Base-by-base conservation (phyloP, 2,113 vertebrate species). In the Laticauda colubrina region DNA sequence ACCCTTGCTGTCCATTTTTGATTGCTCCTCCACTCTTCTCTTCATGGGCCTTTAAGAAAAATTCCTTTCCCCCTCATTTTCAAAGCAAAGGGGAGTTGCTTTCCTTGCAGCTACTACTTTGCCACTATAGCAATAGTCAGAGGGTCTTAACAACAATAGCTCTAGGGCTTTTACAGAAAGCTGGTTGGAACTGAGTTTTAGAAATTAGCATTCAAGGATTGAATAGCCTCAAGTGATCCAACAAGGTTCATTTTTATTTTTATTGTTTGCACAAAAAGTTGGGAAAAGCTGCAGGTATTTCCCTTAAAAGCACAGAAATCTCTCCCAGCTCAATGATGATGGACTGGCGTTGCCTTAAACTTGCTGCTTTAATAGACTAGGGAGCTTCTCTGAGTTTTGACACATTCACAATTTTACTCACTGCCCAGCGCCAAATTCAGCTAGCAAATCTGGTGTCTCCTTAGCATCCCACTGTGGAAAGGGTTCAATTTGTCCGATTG, bases 21-120 rank as follows among this genome's bases (percentile, higher is more conserved):
- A 39, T 81, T 8, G 69, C 7, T 8, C 2, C 15, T 75, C n/a
- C n/a, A 1, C 18, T 39, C 69, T 81, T 10, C 6, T 8, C n/a
- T 39, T 39, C 5, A 6, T 2, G 43, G 69, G 15, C 23, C 15
- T 54, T 26, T 15, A 21, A 29, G 23, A 85, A 34, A 20, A 61
- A 7, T n/a, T 24, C 26, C 1, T 3, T n/a, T 10, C 1, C 24
- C n/a, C 81, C 11, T 0, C 3, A 2, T 51, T 11, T 64, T 9
- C 23, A 23, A 21, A 64, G 45, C 24, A 23, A 26, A n/a, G 9
- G 5, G 24, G n/a, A 7, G 5, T 39, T 39, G 20, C 8, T 45
- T 26, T 20, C 20, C n/a, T 21, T 15, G 54, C 21, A 51, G 0
- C 29, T 45, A n/a, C 54, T 51, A 3, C 69, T 88, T n/a, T 48